phyloP scores from a whole-genome alignment of 2,888 invertebrate genomes.

The Zaprionus lineosus region DNA sequence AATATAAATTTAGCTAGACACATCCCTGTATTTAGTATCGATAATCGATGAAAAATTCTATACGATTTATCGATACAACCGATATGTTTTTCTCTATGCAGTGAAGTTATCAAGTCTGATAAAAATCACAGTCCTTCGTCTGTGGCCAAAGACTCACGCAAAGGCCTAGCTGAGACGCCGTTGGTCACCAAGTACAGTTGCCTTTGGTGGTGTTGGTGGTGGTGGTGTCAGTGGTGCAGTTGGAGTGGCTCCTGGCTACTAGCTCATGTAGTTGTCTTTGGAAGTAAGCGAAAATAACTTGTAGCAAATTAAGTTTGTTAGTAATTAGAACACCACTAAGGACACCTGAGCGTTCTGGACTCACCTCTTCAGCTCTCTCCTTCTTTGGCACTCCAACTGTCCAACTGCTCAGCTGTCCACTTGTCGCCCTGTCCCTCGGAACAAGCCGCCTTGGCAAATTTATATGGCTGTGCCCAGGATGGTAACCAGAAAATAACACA shows the following conservation, averaged over 20 bases:
- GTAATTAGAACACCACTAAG: constrained; percentile 79
- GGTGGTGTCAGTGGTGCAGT: constrained; percentile 25
- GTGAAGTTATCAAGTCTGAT: no score
- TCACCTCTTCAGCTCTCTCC: no score
- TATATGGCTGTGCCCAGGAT: constrained; percentile 46
- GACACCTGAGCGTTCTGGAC: constrained; percentile 70
- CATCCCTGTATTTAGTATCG: no score
- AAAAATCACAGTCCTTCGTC: constrained; percentile 17
- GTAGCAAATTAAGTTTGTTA: constrained; percentile 77
- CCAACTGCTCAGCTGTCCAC: no score
- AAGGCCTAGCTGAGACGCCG: background rate
- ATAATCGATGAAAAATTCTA: no score
- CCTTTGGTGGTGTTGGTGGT: constrained; percentile 13
- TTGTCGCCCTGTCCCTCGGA: constrained; percentile 10
- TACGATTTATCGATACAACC: no score
- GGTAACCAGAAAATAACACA: constrained; percentile 33
- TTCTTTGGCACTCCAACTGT: no score
- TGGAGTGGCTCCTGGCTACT: constrained; percentile 16
- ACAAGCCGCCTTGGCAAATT: constrained; percentile 40
- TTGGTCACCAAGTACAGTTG: constrained; percentile 9
- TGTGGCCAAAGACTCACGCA: constrained; percentile 37
- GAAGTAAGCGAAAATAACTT: constrained; percentile 69
- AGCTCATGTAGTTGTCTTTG: constrained; percentile 12
- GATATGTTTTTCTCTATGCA: no score
- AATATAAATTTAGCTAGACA: no score